These are phyloP conservation scores for Tinamus guttatus DNA, from an alignment of 2,113 vertebrate genomes.

Conservation along the genomic window DNA sequence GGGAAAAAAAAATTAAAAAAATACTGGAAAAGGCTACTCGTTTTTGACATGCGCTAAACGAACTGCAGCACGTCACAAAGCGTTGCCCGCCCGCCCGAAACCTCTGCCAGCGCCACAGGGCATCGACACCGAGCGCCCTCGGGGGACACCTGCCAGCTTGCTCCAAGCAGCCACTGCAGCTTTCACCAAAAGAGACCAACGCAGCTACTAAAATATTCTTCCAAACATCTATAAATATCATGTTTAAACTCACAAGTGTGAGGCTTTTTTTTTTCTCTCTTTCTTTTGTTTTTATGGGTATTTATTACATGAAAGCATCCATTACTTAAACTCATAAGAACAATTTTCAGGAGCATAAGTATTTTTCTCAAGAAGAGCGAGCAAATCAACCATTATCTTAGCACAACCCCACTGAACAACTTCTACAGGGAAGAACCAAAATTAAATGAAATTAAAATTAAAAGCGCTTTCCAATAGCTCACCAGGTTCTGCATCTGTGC, in stretches of 20 bases:
- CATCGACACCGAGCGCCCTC: background rate
- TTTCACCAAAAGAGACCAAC: background rate
- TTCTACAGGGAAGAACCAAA: background rate
- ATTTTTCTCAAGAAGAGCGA: background rate
- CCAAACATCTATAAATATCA: background rate
- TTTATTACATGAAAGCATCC: background rate
- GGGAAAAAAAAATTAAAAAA: background rate
- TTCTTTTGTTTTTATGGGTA: background rate
- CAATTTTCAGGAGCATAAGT: background rate
- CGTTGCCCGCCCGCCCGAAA: background rate
- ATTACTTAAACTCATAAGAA: background rate
- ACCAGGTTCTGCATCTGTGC: background rate
- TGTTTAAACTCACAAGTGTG: background rate
- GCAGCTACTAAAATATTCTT: background rate
- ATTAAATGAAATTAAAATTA: background rate
- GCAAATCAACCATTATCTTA: background rate
- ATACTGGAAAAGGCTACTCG: background rate
- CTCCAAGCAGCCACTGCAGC: background rate
- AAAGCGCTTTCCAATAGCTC: background rate
- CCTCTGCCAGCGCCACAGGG: background rate
- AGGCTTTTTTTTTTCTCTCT: background rate
- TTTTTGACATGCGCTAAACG: background rate
- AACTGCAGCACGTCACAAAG: background rate
- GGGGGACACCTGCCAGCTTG: background rate
- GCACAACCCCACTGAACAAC: background rate